phyloP scores from a whole-genome alignment of 2,888 invertebrate genomes.

The Lacanobia wlatinum region DNA sequence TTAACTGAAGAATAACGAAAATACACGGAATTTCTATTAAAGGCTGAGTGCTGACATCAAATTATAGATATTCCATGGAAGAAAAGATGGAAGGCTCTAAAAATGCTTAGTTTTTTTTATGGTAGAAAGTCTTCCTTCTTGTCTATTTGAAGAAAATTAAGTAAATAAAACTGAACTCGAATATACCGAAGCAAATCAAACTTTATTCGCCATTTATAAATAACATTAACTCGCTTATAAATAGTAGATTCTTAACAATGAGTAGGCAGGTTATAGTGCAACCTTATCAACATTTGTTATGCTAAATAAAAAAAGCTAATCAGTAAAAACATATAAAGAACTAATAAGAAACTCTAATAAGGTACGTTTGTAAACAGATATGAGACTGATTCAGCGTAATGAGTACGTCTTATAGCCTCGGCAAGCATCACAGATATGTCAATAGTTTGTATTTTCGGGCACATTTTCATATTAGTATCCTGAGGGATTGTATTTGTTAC shows the following conservation, averaged over 20 bases:
- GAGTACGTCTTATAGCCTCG: slow-evolving; percentile 99
- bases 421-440: slow-evolving; percentile 99
- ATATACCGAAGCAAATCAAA: slow-evolving; percentile 16
- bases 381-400: slow-evolving; percentile 99
- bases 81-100: neutral
- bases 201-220: slow-evolving; percentile 44
- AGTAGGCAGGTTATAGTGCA: slow-evolving; percentile 4
- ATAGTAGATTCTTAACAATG: slow-evolving; percentile 23
- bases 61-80: neutral
- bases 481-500: slow-evolving; percentile 98
- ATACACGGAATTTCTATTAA: neutral
- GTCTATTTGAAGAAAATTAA: neutral
- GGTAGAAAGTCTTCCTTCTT: neutral
- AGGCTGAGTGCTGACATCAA: neutral
- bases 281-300: slow-evolving; percentile 23
- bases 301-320: slow-evolving; percentile 18
- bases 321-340: slow-evolving; percentile 5
- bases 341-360: slow-evolving; percentile 91
- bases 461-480: slow-evolving; percentile 95
- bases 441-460: slow-evolving; percentile 95
- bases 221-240: slow-evolving; percentile 31
- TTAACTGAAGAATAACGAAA: neutral
- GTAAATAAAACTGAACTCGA: slow-evolving; percentile 16
- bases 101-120: neutral
- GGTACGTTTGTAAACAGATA: slow-evolving; percentile 99